Conservation (phyloP, 2,888 invertebrate species). For the Campoletis raptor region DNA sequence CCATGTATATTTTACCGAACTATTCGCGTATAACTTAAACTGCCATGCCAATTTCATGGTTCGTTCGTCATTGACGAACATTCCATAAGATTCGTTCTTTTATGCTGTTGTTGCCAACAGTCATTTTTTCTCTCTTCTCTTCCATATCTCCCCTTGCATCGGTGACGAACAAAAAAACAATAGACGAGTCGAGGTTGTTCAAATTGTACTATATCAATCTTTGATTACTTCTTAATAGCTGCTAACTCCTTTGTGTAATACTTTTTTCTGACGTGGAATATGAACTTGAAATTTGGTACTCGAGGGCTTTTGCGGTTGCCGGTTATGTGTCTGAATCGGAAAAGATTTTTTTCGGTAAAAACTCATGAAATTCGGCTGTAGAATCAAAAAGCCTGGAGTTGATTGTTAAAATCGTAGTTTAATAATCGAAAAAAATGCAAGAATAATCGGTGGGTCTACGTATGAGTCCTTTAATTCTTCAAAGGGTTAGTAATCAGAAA, state of each 20-base stretch:
- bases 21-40: conserved; percentile 59
- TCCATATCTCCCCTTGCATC: background rate
- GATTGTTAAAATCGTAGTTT: too few relatives aligned
- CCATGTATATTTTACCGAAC: conserved; percentile 20
- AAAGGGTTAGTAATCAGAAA: background rate
- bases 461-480: too few relatives aligned
- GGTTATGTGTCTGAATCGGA: too few relatives aligned
- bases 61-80: conserved; percentile 66
- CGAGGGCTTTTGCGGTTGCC: too few relatives aligned
- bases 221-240: background rate
- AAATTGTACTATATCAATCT: background rate
- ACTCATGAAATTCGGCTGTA: too few relatives aligned
- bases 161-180: background rate
- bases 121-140: conserved; percentile 7
- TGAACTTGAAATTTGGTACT: too few relatives aligned
- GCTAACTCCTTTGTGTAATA: too few relatives aligned
- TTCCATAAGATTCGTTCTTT: conserved; percentile 58
- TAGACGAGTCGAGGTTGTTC: background rate
- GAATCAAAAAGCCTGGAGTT: too few relatives aligned
- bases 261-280: too few relatives aligned
- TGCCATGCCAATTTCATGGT: conserved; percentile 65
- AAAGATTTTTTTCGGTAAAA: too few relatives aligned
- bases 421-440: too few relatives aligned
- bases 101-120: conserved; percentile 27
- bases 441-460: too few relatives aligned